phyloP scores from a whole-genome alignment of 2,113 vertebrate genomes.

The Rana temporaria region DNA sequence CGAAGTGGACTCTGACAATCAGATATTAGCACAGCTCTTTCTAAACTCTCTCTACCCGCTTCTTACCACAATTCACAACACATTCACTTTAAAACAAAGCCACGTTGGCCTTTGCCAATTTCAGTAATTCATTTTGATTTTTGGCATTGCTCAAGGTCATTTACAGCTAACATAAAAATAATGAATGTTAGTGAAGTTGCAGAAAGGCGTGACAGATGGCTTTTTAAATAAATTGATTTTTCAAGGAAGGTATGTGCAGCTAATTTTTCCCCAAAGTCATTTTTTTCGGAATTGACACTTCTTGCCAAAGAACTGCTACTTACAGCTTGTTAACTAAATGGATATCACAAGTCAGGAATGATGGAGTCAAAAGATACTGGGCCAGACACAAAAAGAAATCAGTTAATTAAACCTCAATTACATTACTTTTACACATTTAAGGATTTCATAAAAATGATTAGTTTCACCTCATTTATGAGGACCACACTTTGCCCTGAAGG shows the following conservation, averaged over 20 bases:
- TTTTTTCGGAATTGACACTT: constrained; percentile 65
- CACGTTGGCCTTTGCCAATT: constrained; percentile 55
- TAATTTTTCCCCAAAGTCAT: constrained; percentile 60
- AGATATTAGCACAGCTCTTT: neutral
- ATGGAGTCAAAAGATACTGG: constrained; percentile 16
- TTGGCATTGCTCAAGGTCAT: constrained; percentile 58
- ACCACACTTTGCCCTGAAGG: constrained; percentile 26
- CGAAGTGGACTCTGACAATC: neutral
- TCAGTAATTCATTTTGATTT: constrained; percentile 55
- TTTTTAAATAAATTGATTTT: constrained; percentile 62
- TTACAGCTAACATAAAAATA: constrained; percentile 61
- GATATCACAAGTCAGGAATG: constrained; percentile 47
- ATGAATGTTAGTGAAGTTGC: constrained; percentile 61
- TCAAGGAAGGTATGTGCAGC: constrained; percentile 55
- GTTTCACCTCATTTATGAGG: constrained; percentile 44
- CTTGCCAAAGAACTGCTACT: constrained; percentile 59
- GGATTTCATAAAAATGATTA: constrained; percentile 55
- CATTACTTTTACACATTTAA: constrained; percentile 57
- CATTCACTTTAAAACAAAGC: constrained; percentile 51
- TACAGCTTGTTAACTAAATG: constrained; percentile 55
- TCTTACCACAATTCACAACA: constrained; percentile 29
- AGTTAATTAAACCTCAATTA: constrained; percentile 59
- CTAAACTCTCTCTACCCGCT: constrained; percentile 2
- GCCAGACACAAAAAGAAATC: constrained; percentile 52
- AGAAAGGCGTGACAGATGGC: constrained; percentile 61